Base-by-base conservation (phyloP, 2,888 invertebrate genomes). In the Physocephala rufipes region DNA sequence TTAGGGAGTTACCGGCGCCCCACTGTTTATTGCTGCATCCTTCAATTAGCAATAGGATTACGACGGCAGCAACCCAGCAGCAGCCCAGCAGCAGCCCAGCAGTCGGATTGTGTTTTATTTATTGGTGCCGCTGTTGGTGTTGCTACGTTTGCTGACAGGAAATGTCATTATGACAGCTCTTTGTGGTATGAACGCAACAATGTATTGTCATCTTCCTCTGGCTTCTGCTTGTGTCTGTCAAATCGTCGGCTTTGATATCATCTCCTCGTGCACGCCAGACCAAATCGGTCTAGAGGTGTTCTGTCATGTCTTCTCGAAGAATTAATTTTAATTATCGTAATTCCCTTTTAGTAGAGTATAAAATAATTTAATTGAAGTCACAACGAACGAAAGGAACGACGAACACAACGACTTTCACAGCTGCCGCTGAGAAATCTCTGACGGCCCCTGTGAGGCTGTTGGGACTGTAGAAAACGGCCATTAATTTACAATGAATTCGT, bases 151-250 rank as follows among this genome's bases (percentile, higher is more conserved):
- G 66, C 24, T 21, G 55, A 26, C 26, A 45, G 55, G 15, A 45
- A 67, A 55, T 67, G 59, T 59, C 67, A 58, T 67, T 59, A 59
- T 67, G 58, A 59, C 47, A 45, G 67, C 47, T 59, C 43, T 45
- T 65, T 51, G 21, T 49, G 19, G 51, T 26, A 16, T 24, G n/a
- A n/a, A n/a, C n/a, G 59, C 24, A 59, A 59, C 24, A 28, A 21
- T 16, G 13, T 58, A 24, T 24, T 58, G 58, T 58, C 58, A 16
- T 59, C 59, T 12, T 53, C 24, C 12, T 53, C 21, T 19, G 53
- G 21, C 21, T 59, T 16, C 59, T 59, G 24, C 9, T 21, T 28
- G 26, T n/a, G 19, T 4, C 49, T 49, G 49, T 49, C 49, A 49
- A 2, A 15, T 15, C 12, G 45, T n/a, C n/a, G 49, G n/a, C 3